Percentiles rank a stretch among this genome's conserved stretches.
phyloP scores from a whole-genome alignment of 2,888 invertebrate genomes.

The Augiades crinisus region DNA sequence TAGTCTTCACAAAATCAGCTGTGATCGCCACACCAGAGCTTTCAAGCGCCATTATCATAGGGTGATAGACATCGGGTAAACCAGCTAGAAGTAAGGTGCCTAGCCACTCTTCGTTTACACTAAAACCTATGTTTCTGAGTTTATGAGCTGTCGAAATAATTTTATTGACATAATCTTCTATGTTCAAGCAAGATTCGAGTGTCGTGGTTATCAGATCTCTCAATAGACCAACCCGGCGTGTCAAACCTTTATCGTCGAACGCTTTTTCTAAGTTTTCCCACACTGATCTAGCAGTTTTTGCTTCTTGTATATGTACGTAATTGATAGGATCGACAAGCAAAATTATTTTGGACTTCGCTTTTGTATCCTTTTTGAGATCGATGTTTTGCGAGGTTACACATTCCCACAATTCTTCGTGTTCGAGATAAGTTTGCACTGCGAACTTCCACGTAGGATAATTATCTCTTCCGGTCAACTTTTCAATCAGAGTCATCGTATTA shows the following conservation, averaged over 20 bases:
- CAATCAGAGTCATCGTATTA: conserved; percentile 27
- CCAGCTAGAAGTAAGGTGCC: not conserved
- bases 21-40: not conserved
- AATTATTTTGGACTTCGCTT: conserved; percentile 31
- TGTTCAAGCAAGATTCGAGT: not conserved
- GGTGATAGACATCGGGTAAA: not conserved
- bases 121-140: not conserved
- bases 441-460: conserved; percentile 35
- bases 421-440: conserved; percentile 31
- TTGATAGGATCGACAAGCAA: conserved; percentile 30
- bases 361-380: conserved; percentile 21
- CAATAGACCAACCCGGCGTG: conserved; percentile 30
- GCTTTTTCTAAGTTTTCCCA: conserved; percentile 29
- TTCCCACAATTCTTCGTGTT: conserved; percentile 35
- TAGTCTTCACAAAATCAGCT: conserved; percentile 5
- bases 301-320: conserved; percentile 31
- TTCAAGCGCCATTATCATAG: not conserved
- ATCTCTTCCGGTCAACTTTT: conserved; percentile 31
- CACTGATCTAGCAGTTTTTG: conserved; percentile 29
- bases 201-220: conserved; percentile 29
- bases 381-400: conserved; percentile 15
- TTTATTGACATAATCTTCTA: not conserved
- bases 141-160: not conserved
- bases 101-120: not conserved
- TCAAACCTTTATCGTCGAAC: conserved; percentile 34